phyloP scores from a whole-genome alignment of 37 sponge, comb jelly and placozoan genomes.

The Oopsacas minuta region DNA sequence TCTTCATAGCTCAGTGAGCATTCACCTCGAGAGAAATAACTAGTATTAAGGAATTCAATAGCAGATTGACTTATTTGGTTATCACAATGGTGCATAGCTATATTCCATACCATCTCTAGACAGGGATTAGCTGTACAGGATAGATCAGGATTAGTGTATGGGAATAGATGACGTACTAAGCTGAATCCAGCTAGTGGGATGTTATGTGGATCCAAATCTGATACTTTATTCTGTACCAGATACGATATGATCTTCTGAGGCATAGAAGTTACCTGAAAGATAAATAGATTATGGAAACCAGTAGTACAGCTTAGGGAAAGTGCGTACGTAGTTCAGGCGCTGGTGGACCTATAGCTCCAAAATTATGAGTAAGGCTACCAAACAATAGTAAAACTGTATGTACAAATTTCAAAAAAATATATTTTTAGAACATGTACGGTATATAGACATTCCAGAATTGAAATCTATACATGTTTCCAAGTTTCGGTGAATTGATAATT shows the following conservation, averaged over 20 bases:
- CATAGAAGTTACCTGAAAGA: not conserved
- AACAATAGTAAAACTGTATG: no score
- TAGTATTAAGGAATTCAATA: not conserved
- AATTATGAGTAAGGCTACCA: no score
- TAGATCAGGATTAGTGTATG: not conserved
- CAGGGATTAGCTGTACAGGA: not conserved
- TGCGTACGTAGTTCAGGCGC: no score
- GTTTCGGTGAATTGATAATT: no score
- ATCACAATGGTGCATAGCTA: not conserved
- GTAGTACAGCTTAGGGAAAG: no score
- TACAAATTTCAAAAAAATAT: no score
- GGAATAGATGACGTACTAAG: not conserved
- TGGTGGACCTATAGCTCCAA: no score
- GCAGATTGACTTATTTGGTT: slow-evolving; percentile 9
- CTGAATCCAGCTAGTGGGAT: slow-evolving; percentile 6
- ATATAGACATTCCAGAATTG: no score
- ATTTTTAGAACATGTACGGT: no score
- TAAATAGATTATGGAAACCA: not conserved
- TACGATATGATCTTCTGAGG: not conserved
- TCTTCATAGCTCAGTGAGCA: slow-evolving; percentile 2
- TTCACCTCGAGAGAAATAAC: not conserved
- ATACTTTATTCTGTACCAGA: not conserved
- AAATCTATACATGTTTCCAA: no score
- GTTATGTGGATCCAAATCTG: not conserved
- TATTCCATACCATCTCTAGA: not conserved